A percentile compares a stretch with the other conserved stretches of the same genome.
Evolutionary conservation across 2,113 vertebrate genomes (phyloP).

Genomic region (Muntiacus reevesi): DNA sequence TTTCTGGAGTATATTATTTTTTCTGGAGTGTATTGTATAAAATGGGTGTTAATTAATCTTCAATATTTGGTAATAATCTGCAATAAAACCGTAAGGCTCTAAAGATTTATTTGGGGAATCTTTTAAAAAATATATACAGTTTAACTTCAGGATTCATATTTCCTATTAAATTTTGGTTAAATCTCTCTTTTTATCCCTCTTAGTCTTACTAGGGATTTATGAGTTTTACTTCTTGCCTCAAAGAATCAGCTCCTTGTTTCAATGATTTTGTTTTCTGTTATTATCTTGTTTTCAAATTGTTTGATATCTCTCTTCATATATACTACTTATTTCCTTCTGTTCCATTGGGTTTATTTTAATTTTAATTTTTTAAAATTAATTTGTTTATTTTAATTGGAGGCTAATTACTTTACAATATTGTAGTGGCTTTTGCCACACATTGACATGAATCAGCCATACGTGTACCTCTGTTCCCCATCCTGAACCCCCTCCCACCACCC

Average conservation of each 20-base stretch:
- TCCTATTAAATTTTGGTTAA: background rate
- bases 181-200: background rate
- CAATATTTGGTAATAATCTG: background rate
- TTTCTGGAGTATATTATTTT: background rate
- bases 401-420: no score
- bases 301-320: background rate
- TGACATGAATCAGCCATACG: no score
- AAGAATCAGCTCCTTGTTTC: background rate
- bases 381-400: no score
- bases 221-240: background rate
- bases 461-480: no score
- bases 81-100: background rate
- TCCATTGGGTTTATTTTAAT: background rate
- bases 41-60: background rate
- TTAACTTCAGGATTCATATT: background rate
- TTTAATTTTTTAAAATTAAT: background rate
- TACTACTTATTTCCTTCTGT: background rate
- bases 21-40: background rate
- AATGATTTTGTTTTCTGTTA: background rate
- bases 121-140: background rate
- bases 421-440: no score
- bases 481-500: no score
- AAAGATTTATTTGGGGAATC: background rate
- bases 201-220: background rate
- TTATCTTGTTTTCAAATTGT: background rate